Evolutionary conservation across 1,140 invertebrate species (phyloP).

Genomic region (Pseudomyrmex flavicornis): DNA sequence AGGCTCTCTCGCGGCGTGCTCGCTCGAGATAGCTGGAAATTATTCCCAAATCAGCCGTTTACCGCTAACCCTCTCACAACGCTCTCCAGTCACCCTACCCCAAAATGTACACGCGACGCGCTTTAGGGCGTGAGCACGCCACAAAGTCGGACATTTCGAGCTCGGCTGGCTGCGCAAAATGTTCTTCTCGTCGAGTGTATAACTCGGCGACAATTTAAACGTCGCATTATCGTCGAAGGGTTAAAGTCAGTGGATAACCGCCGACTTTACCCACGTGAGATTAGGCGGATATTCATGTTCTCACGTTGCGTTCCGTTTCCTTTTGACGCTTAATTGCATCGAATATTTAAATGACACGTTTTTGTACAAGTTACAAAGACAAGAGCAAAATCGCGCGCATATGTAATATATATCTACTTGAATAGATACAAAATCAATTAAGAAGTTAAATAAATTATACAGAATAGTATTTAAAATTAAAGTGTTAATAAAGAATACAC

Average conservation of each 20-base stretch:
- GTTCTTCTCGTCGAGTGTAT: conserved; percentile 21
- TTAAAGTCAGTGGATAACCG: conserved; percentile 35
- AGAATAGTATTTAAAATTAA: not conserved
- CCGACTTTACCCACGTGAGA: conserved; percentile 42
- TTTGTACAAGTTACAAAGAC: conserved; percentile 9
- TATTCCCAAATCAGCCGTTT: conserved; percentile 68
- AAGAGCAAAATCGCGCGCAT: no score
- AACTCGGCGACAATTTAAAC: conserved; percentile 53
- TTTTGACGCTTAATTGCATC: conserved; percentile 10
- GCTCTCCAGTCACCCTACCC: no score
- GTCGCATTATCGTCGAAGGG: conserved; percentile 48
- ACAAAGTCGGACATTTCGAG: conserved; percentile 43
- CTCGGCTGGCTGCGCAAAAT: conserved; percentile 33
- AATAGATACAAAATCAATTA: not conserved
- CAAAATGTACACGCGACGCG: conserved; percentile 27
- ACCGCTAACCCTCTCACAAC: conserved; percentile 16
- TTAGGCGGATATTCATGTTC: conserved; percentile 42
- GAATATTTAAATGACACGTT: not conserved
- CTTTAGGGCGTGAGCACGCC: conserved; percentile 40
- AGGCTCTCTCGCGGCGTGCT: conserved; percentile 28
- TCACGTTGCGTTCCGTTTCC: conserved; percentile 12
- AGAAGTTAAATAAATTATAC: not conserved
- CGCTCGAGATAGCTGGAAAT: conserved; percentile 61
- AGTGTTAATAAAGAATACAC: not conserved
- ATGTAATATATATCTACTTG: not conserved